phyloP scores from a whole-genome alignment of 2,888 invertebrate genomes.

The Pseudoips prasinana region DNA sequence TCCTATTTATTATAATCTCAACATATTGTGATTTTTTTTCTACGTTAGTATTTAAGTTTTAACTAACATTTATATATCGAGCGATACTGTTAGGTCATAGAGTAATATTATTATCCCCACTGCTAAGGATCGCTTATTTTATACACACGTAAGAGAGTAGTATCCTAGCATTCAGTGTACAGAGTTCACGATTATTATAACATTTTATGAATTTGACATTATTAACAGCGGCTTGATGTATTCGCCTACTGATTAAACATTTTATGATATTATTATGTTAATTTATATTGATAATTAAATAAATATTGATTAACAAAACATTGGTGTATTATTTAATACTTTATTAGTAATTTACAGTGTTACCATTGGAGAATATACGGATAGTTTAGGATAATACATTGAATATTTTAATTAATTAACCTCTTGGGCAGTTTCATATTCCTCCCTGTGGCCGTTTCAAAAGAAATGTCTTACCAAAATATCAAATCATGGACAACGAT shows the following conservation, averaged over 20 bases:
- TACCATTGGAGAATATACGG: too few species aligned
- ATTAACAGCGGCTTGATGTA: constrained; percentile 60
- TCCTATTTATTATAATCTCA: constrained; percentile 76
- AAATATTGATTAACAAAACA: constrained; percentile 68
- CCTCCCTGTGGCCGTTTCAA: too few species aligned
- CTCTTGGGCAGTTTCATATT: too few species aligned
- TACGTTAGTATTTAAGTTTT: constrained; percentile 64
- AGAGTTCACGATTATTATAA: constrained; percentile 36
- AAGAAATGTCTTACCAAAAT: too few species aligned
- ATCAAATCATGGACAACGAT: too few species aligned
- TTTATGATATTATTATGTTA: constrained; percentile 62
- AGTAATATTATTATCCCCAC: constrained; percentile 29
- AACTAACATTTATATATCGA: constrained; percentile 57
- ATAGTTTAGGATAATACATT: too few species aligned
- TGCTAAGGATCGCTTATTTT: constrained; percentile 67
- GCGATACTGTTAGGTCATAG: constrained; percentile 46
- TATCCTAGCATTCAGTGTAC: constrained; percentile 49
- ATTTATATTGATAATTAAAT: constrained; percentile 68
- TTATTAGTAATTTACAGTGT: constrained; percentile 7
- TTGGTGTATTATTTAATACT: constrained; percentile 34
- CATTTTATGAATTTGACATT: constrained; percentile 51
- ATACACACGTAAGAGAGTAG: constrained; percentile 70
- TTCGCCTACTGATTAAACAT: constrained; percentile 62
- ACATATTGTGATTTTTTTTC: constrained; percentile 72
- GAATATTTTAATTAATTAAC: too few species aligned